Evolutionary conservation across 2,888 invertebrate species (phyloP), one percentile per base, ranked within the genome.

Genomic region (Shargacucullia verbasci): DNA sequence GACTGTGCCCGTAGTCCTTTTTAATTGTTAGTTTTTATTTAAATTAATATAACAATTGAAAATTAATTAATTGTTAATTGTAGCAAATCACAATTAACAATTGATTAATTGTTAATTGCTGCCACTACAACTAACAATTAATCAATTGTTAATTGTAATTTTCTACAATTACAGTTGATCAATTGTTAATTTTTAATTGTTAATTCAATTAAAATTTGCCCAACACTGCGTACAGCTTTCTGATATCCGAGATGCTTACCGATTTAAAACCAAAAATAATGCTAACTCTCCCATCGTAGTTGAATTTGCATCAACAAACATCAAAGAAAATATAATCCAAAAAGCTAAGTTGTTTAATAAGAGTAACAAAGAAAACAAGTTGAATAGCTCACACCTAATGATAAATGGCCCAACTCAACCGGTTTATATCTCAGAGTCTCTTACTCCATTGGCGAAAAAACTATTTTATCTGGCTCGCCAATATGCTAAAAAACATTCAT

Each of bases 371-470:
- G 13, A 35, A 6, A 35, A 35, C 6, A 35, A 35, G 6, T 13
- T 35, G 1, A 35, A 35, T 13, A 35, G 35, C 6, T 1, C 35
- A 1, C 35, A 35, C 6, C 35, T 35, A 12, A 35, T 13, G 35
- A 35, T 35, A 5, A 13, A 6, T 8, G 35, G 12, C 6, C 35
- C 12, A 13, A 35, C 4, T 12, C 35, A 35, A 35, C 35, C 35
- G 2, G 13, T 35, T 13, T 35, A 13, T 35, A 13, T 35, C 2
- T 35, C 35, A 0, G 35, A 35, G 35, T 35, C 35, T 13, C 35
- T 35, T 35, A 35, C 35, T 35, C 35, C 35, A n/a, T 35, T 12
- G n/a, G 35, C 35, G 5, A 35, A 6, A 13, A 35, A 35, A 35
- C 35, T 35, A 7, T 35, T 35, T 35, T 35, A 5, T 6, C 13